phyloP scores from a whole-genome alignment of 2,113 vertebrate genomes.

The Chamaea fasciata region DNA sequence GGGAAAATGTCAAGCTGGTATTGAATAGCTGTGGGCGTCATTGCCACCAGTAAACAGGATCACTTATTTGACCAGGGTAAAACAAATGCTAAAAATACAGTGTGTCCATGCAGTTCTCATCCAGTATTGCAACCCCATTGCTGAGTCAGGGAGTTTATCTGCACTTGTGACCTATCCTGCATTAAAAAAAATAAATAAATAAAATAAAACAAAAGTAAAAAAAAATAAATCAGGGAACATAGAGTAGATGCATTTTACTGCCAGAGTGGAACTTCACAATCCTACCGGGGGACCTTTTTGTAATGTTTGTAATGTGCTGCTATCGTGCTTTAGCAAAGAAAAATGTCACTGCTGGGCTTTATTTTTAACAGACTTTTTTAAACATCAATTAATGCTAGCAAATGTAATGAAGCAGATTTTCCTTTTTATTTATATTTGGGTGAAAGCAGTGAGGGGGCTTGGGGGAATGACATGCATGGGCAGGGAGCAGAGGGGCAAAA shows the following conservation, averaged over 20 bases:
- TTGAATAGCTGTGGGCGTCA: background rate
- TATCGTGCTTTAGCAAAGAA: conserved; percentile 74
- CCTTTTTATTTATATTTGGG: conserved; percentile 68
- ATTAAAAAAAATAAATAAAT: background rate
- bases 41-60: background rate
- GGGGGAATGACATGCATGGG: background rate
- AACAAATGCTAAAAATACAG: background rate
- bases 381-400: conserved; percentile 79
- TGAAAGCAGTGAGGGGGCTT: background rate
- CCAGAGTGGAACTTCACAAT: conserved; percentile 70
- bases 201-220: background rate
- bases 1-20: conserved; percentile 25
- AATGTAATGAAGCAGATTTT: conserved; percentile 67
- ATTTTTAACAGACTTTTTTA: conserved; percentile 72
- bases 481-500: background rate
- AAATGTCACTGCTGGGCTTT: conserved; percentile 78
- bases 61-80: background rate
- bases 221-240: conserved; percentile 32
- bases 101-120: background rate
- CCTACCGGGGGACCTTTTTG: conserved; percentile 70
- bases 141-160: conserved; percentile 2
- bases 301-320: conserved; percentile 74
- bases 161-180: background rate
- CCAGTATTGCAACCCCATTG: background rate
- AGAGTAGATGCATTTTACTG: conserved; percentile 67